phyloP scores from a whole-genome alignment of 2,113 vertebrate species.

The Cairina moschata region DNA sequence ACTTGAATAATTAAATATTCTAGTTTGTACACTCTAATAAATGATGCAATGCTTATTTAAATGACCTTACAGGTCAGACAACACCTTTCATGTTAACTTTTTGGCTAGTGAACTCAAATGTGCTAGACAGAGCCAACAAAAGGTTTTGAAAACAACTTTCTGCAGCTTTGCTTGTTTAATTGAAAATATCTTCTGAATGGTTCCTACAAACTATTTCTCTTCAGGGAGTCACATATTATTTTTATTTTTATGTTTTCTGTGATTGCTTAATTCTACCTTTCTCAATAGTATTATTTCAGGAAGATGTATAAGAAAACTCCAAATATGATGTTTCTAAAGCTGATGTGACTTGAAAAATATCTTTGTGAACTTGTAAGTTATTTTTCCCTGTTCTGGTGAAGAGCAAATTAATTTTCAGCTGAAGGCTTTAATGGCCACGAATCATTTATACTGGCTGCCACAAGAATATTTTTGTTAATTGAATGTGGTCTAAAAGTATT shows the following conservation, averaged over 20 bases:
- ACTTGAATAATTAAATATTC: not conserved
- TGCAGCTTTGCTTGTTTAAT: not conserved
- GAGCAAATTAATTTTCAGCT: conserved; percentile 39
- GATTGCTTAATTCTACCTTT: not conserved
- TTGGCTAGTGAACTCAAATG: not conserved
- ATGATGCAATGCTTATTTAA: not conserved
- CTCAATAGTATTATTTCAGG: not conserved
- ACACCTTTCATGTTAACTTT: not conserved
- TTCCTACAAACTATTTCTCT: not conserved
- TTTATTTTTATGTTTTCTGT: not conserved
- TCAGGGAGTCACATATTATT: not conserved
- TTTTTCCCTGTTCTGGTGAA: not conserved
- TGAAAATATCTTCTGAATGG: not conserved
- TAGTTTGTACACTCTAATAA: not conserved
- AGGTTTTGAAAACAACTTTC: not conserved
- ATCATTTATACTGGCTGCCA: not conserved
- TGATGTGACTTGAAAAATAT: not conserved
- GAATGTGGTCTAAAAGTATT: conserved; percentile 22
- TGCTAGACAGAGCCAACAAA: not conserved
- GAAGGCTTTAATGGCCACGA: conserved; percentile 16
- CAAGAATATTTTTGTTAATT: conserved; percentile 27
- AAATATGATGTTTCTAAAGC: not conserved
- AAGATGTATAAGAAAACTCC: not conserved
- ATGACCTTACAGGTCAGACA: not conserved
- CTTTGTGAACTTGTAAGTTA: not conserved